Evolutionary conservation across 2,797 vertebrate species (phyloP), one percentile per base, ranked within the genome.

Genomic region (Mergus octosetaceus): DNA sequence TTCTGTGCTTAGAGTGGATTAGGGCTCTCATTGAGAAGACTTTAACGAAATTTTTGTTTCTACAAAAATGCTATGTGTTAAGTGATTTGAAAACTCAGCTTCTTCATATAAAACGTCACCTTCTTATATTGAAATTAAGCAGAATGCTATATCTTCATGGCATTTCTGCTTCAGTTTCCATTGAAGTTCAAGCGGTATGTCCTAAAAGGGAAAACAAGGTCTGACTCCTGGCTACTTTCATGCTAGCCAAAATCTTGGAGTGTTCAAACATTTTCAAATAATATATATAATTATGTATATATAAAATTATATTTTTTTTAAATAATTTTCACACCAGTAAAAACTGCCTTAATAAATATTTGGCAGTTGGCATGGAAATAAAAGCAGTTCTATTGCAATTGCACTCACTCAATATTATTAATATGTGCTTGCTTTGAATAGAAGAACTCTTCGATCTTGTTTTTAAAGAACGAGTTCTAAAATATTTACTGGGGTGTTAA

Each of bases 181-280:
- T 32, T 92, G 86, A 68, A 74, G 34, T 69, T 83, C 57, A 85
- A 89, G 30, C 49, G 79, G 11, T 69, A 62, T 84, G 49, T 89
- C 81, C 62, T 83, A 28, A 72, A 66, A 21, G 79, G 73, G 6
- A 89, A 94, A 94, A 71, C 21, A 64, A 54, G 17, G 30, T 87
- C 83, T 91, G 89, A 94, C 84, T 97, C 88, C 93, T 77, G 64
- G 28, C 60, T 60, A 56, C 5, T 77, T 72, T 21, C 21, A 65
- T 43, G 32, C 57, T 47, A 62, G 90, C 77, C 90, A 87, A 76
- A 85, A 75, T 66, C 20, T 47, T 66, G 27, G 7, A 5, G 25
- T 56, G 66, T 86, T 94, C 56, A 39, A 81, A 86, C n/a, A 49
- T 89, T 91, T 88, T 73, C 16, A 61, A 82, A 92, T 4, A 87